phyloP scores from a whole-genome alignment of 2,113 vertebrate genomes.

The Kobus ellipsiprymnus region DNA sequence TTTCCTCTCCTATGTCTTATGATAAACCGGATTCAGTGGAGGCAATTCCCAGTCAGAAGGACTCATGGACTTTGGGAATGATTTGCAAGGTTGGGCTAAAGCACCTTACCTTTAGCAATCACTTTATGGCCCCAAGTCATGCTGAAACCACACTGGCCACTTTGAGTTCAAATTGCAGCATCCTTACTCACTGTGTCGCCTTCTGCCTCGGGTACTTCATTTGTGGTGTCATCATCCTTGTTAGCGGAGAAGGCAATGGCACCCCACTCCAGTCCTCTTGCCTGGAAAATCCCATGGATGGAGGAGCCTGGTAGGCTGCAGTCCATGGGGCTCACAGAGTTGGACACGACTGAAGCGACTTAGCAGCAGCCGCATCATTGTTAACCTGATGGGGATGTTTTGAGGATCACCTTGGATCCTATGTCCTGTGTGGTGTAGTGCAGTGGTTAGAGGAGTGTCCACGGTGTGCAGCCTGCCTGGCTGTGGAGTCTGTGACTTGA shows the following conservation, averaged over 20 bases:
- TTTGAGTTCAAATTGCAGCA: background rate
- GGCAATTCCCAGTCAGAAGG: background rate
- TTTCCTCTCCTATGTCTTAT: background rate
- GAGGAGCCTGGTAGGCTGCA: background rate
- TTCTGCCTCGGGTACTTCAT: background rate
- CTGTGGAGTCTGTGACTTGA: background rate
- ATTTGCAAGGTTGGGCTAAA: background rate
- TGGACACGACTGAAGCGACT: background rate
- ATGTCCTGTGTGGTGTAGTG: background rate
- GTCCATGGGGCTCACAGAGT: background rate
- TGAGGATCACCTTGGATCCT: background rate
- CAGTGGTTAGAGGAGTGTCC: accelerated
- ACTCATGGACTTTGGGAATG: background rate
- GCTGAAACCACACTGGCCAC: background rate
- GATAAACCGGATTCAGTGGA: background rate
- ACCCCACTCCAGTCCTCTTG: background rate
- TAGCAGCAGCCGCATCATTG: background rate
- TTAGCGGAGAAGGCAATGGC: background rate
- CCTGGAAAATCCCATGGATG: background rate
- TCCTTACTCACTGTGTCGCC: background rate
- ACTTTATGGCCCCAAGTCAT: background rate
- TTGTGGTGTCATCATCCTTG: background rate
- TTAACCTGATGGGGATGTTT: background rate
- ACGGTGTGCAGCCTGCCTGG: background rate
- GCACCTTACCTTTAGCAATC: background rate